These are phyloP conservation scores for Gymnoscelis rufifasciata DNA, from an alignment of 2,888 invertebrate species.

Conservation along the genomic window DNA sequence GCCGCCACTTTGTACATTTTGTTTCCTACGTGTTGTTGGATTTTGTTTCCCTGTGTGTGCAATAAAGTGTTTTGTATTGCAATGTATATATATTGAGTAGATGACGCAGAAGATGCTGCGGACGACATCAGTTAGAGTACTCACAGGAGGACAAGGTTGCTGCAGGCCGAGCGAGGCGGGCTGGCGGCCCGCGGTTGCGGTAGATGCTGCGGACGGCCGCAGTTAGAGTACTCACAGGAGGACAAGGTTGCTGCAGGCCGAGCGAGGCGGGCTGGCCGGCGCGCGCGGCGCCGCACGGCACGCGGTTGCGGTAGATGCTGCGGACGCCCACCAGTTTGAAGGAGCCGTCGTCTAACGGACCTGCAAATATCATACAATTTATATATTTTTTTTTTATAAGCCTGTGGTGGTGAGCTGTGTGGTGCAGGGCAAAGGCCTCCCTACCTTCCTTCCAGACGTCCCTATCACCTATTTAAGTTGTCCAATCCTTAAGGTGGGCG, in stretches of 20 bases:
- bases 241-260: slow-evolving; percentile 86
- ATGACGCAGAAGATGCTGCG: not conserved
- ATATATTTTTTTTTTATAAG: not conserved
- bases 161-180: slow-evolving; percentile 80
- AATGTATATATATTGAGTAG: too few relatives aligned
- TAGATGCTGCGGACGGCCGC: slow-evolving; percentile 77
- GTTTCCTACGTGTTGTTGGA: too few relatives aligned
- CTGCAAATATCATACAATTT: slow-evolving; percentile 41
- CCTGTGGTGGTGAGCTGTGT: too few relatives aligned
- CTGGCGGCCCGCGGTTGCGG: slow-evolving; percentile 90
- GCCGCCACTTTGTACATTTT: too few relatives aligned
- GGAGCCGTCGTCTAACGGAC: slow-evolving; percentile 87
- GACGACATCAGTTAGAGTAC: slow-evolving; percentile 27
- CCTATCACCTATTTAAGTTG: too few relatives aligned
- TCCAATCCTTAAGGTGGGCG: too few relatives aligned
- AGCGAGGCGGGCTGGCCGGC: slow-evolving; percentile 67
- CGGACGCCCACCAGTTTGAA: slow-evolving; percentile 88
- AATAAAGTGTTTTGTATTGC: too few relatives aligned
- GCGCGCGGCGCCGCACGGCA: too few relatives aligned
- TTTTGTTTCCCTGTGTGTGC: too few relatives aligned
- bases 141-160: slow-evolving; percentile 84
- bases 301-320: slow-evolving; percentile 94
- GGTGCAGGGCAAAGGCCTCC: too few relatives aligned
- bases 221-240: slow-evolving; percentile 59
- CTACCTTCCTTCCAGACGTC: too few relatives aligned